Evolutionary conservation across 2,888 invertebrate genomes (phyloP), one percentile per base, ranked within the genome.

Genomic region (Pristionchus exspectatus): DNA sequence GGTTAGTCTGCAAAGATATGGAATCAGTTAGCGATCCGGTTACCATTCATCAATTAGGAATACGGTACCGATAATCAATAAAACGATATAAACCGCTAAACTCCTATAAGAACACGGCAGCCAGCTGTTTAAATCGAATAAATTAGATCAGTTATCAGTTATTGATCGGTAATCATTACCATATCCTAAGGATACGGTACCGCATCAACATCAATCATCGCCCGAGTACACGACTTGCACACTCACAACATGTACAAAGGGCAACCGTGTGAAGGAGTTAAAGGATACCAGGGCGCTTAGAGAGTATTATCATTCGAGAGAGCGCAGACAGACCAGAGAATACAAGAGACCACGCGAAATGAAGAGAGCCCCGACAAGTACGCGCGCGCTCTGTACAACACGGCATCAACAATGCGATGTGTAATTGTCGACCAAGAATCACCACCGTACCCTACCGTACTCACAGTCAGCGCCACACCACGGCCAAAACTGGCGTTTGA

Each of bases 1-100:
- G 33, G 89, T 56, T 50, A 93, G 87, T 66, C 92, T 91, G 87
- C 38, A 87, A 87, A 18, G 33, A 44, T 2, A 21, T 50, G 16
- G 7, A 33, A 59, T 84, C 24, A 59, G 56, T 59, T 30, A 27
- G 27, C 33, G 59, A 84, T 84, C n/a, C n/a, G 50, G 27, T 3
- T 84, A 84, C 27, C n/a, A 27, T 44, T 44, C 59, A 4, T 12
- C 59, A 54, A 54, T 59, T 21, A 3, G 3, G 63, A 33, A 16
- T 33, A 72, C 72, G 27, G 30, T 74, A 38, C 14, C 30, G 24
- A 21, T 21, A 56, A 24, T 56, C n/a, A 16, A 54, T 30, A 9
- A 56, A 12, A 9, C 44, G 4, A 5, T 56, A 84, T n/a, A n/a
- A n/a, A n/a, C n/a, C n/a, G n/a, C n/a, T 5, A 38, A 38, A 3